Conservation (phyloP, 2,888 invertebrate species). For the Sycophila texana region DNA sequence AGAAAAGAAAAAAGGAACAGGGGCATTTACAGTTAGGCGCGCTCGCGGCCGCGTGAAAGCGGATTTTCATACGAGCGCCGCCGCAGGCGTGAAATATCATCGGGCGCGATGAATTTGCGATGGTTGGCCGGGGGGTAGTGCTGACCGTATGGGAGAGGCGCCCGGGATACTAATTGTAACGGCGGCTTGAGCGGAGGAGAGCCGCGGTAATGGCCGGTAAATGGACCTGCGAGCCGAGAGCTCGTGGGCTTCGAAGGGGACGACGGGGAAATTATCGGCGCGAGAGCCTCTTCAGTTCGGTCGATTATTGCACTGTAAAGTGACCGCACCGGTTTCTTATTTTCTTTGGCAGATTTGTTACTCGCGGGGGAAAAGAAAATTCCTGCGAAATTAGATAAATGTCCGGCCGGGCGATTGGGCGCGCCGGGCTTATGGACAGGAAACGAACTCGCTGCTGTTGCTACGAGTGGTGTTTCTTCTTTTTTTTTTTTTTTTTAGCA, state of each 20-base stretch:
- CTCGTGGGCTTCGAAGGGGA: neutral
- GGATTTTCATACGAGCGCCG: constrained; percentile 21
- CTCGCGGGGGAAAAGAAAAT: no score
- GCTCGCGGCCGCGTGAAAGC: constrained; percentile 13
- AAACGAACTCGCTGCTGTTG: no score
- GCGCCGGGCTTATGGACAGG: no score
- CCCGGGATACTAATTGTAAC: constrained; percentile 20
- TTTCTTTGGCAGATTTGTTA: no score
- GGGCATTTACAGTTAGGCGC: constrained; percentile 36
- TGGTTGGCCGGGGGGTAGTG: neutral
- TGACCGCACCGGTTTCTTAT: no score
- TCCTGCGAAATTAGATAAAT: no score
- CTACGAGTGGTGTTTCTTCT: no score
- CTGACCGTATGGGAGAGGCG: neutral
- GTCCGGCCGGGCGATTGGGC: no score
- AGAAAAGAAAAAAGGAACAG: no score
- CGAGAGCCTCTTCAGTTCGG: neutral
- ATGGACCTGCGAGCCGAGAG: neutral
- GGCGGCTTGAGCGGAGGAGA: neutral
- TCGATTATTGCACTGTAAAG: no score
- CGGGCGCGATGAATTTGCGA: neutral
- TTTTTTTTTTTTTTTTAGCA: no score
- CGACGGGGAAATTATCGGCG: neutral
- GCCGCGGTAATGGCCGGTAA: constrained; percentile 10
- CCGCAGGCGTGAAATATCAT: neutral